Evolutionary conservation across 2,888 invertebrate genomes (phyloP), one percentile per base, ranked within the genome.

Genomic region (Caenorhabditis macrosperma): DNA sequence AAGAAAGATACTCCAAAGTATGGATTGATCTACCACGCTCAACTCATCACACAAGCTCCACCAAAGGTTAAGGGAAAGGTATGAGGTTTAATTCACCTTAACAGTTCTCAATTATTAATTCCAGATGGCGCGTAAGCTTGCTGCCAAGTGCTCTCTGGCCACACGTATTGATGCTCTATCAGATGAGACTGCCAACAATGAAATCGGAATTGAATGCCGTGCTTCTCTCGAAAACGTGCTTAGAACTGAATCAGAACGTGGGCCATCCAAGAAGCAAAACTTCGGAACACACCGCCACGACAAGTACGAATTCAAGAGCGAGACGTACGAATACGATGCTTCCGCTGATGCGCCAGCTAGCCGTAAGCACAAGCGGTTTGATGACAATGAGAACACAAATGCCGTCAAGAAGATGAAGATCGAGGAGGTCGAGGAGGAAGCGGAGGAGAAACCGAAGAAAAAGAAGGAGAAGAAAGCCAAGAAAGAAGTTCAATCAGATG

Each of bases 1-100:
- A 96, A 96, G 90, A 95, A 96, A 90, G 96, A 98, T 90, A 99
- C 99, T 0, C 99, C 99, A 0, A 99, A 99, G 90, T 99, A 99
- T 91, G 99, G 99, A 92, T 92, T 99, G 48, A 96, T 99, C 82
- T 99, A 97, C 91, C 98, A 99, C 91, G 95, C 98, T 0, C 95
- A 95, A 89, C 91, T 99, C 20, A 94, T 99, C 7, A 96, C 96
- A 0, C 95, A 96, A 91, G 93, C 95, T 0, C 95, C 94, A 90
- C 93, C 94, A 0, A 95, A 95, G 91, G 94, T 96, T 86, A 99
- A 99, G 91, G 98, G 98, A 76, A 94, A 93, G 91, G 92, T 92
- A 64, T n/a, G n/a, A n/a, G n/a, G 12, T 61, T 63, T 35, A 17
- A 17, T n/a, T 64, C 10, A 3, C 46, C 24, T 22, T 22, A 38